Percentiles rank a stretch among this genome's conserved stretches.
phyloP scores from a whole-genome alignment of 2,797 vertebrate genomes.

The Chelonia mydas region DNA sequence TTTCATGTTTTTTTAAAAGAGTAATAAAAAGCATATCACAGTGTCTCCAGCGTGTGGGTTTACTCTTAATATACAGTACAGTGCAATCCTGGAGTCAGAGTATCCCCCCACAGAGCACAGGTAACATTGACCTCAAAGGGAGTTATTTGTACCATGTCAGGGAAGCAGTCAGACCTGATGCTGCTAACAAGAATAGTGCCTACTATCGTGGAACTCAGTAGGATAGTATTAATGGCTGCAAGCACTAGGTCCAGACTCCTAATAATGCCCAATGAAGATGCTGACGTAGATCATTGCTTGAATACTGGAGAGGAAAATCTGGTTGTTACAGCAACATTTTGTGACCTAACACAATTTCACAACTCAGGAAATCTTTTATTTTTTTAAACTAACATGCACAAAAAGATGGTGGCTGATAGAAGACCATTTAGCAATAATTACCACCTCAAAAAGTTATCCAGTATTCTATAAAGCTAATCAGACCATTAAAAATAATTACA shows the following conservation, averaged over 20 bases:
- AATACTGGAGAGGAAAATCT: not conserved
- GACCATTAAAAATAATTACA: not conserved
- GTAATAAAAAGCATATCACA: not conserved
- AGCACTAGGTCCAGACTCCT: not conserved
- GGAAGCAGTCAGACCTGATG: not conserved
- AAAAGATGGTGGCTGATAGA: not conserved
- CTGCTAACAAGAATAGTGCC: not conserved
- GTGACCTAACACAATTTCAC: not conserved
- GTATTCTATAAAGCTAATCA: not conserved
- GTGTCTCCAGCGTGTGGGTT: not conserved
- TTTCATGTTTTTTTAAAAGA: not conserved
- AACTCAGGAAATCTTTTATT: conserved; percentile 40
- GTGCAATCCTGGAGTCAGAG: not conserved
- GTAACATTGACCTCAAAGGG: not conserved
- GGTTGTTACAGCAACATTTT: conserved; percentile 49
- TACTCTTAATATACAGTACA: not conserved
- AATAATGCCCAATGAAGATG: not conserved
- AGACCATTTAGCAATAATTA: not conserved
- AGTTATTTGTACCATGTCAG: not conserved
- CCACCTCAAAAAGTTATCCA: not conserved
- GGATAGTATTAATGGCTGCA: not conserved
- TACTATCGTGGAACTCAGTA: not conserved
- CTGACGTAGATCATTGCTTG: not conserved
- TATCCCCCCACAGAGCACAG: not conserved
- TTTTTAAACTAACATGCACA: conserved; percentile 4